Base-by-base conservation (phyloP, 1,140 invertebrate species). In the Danaus plexippus region DNA sequence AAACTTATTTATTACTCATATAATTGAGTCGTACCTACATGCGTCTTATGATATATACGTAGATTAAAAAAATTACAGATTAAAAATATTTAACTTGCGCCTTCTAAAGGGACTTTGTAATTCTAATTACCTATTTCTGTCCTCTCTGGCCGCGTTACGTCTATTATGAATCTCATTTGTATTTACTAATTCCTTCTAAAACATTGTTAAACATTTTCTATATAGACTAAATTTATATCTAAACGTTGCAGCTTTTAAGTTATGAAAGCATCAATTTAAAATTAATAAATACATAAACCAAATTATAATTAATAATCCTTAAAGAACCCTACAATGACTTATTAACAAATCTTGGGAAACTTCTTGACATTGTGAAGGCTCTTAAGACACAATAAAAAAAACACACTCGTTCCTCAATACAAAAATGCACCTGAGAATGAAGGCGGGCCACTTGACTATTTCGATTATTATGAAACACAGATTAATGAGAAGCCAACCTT, bases 371-470 rank as follows among this genome's bases (percentile, higher is more conserved):
- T 75, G 66, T 75, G 63, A 82, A 78, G 65, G 67, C 75, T 79
- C 81, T 78, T 80, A 75, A 83, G 85, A 81, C 63, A 77, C 69
- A 75, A 80, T 71, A 79, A 80, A 81, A n/a, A 83, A 83, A 80
- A 77, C 76, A 75, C 67, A 78, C 72, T 79, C 71, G 78, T 75
- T 80, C 73, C 80, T 84, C 80, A 79, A 86, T 84, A 78, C 78
- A 86, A 84, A 86, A 84, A 84, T 84, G 83, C 83, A 86, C 80
- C 83, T 86, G 83, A 86, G 80, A 83, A 86, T 85, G 80, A 86
- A 83, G 80, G 83, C 80, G 83, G 80, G 71, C 79, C 72, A 79
- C 78, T 81, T 86, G 67, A 86, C 80, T 84, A 86, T 77, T 77
- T 71, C 80, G 75, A 77, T 83, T 73, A 80, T 71, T 75, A 82